These are phyloP conservation scores for Oligia latruncula DNA, from an alignment of 2,888 invertebrate species.

Conservation along the genomic window DNA sequence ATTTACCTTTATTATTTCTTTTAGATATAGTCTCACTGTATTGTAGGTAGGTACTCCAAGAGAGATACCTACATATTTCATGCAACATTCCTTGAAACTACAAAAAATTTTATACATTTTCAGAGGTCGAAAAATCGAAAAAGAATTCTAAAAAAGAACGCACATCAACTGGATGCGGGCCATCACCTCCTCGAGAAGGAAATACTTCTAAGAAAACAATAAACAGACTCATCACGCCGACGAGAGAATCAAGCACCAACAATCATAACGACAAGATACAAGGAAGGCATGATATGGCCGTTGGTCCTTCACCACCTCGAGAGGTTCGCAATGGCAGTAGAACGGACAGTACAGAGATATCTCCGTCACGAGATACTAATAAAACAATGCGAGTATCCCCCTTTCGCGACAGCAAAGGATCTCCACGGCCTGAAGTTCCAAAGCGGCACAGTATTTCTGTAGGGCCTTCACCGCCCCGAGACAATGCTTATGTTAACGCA, in stretches of 20 bases:
- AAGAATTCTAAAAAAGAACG: slow-evolving; percentile 80
- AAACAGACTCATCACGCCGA: slow-evolving; percentile 85
- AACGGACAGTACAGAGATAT: slow-evolving; percentile 63
- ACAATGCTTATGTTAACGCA: slow-evolving; percentile 75
- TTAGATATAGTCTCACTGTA: not conserved
- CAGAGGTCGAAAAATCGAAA: slow-evolving; percentile 70
- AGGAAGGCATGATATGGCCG: slow-evolving; percentile 81
- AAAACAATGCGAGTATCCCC: slow-evolving; percentile 71
- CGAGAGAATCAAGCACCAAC: slow-evolving; percentile 76
- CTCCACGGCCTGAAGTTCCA: slow-evolving; percentile 60
- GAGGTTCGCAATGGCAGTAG: slow-evolving; percentile 68
- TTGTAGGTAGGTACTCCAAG: not conserved
- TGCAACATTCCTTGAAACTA: slow-evolving; percentile 9
- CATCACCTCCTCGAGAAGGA: slow-evolving; percentile 90
- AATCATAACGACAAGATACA: slow-evolving; percentile 61
- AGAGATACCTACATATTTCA: too few species aligned
- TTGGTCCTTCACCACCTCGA: slow-evolving; percentile 85
- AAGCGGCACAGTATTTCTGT: slow-evolving; percentile 80
- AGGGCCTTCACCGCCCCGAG: slow-evolving; percentile 83
- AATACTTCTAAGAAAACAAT: slow-evolving; percentile 65
- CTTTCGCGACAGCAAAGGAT: slow-evolving; percentile 63
- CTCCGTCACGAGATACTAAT: slow-evolving; percentile 66
- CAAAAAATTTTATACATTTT: slow-evolving; percentile 36
- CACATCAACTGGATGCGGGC: slow-evolving; percentile 91
- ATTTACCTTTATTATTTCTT: not conserved